phyloP scores from a whole-genome alignment of 2,797 vertebrate species.

The Pantherophis alleghaniensis region DNA sequence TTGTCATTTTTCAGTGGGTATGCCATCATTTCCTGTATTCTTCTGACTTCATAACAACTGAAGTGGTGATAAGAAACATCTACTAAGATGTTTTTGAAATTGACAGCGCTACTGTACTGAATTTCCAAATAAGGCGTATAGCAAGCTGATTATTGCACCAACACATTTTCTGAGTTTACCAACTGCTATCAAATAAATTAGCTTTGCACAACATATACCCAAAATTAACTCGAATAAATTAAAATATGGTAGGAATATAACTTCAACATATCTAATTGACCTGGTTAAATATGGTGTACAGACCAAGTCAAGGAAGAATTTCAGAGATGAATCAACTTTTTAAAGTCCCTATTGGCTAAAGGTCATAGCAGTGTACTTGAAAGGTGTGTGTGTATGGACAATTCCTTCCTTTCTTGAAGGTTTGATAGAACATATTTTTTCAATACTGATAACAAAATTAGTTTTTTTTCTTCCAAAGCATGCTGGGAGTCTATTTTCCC shows the following conservation, averaged over 20 bases:
- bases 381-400: not conserved
- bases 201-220: not conserved
- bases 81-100: not conserved
- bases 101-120: not conserved
- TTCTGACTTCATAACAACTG: not conserved
- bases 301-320: not conserved
- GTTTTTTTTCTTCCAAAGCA: not conserved
- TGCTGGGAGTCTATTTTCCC: not conserved
- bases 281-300: not conserved
- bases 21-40: not conserved
- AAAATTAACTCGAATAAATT: not conserved
- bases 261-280: not conserved
- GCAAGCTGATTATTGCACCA: not conserved
- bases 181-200: not conserved
- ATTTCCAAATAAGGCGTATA: not conserved
- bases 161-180: not conserved
- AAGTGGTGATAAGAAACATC: not conserved
- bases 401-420: not conserved
- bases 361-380: not conserved
- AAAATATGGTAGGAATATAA: not conserved
- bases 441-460: not conserved
- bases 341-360: not conserved
- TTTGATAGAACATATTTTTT: not conserved
- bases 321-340: not conserved
- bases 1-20: not conserved